These are phyloP conservation scores for Sphinx pinastri DNA, from an alignment of 2,888 invertebrate species.

Conservation along the genomic window DNA sequence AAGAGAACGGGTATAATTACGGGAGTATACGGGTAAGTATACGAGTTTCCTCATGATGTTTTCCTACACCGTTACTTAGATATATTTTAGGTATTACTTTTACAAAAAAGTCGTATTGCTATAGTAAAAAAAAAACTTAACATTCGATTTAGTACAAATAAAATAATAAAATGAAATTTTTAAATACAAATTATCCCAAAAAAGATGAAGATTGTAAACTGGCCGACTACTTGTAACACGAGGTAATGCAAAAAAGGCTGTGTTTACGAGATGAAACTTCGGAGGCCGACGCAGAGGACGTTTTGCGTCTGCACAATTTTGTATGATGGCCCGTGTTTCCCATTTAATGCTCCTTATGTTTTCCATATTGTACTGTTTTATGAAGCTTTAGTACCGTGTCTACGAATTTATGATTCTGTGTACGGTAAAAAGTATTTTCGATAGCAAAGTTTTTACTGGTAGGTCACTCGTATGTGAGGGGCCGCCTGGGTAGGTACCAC, in stretches of 20 bases:
- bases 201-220: background rate
- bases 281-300: conserved; percentile 28
- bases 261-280: conserved; percentile 35
- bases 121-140: too few relatives aligned
- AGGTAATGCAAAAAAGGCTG: conserved; percentile 30
- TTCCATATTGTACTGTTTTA: conserved; percentile 11
- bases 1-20: too few relatives aligned
- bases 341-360: conserved; percentile 15
- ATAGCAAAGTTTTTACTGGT: too few relatives aligned
- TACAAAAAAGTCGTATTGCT: too few relatives aligned
- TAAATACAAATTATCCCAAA: background rate
- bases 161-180: background rate
- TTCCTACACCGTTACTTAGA: too few relatives aligned
- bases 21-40: too few relatives aligned
- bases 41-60: too few relatives aligned
- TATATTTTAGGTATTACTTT: too few relatives aligned
- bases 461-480: too few relatives aligned
- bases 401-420: background rate
- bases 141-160: too few relatives aligned
- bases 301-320: conserved; percentile 33
- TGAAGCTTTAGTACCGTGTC: background rate
- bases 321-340: conserved; percentile 24
- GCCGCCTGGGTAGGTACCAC: too few relatives aligned
- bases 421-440: too few relatives aligned
- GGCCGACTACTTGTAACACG: conserved; percentile 10